A percentile compares a stretch with the other conserved stretches of the same genome.
phyloP scores from a whole-genome alignment of 2,888 invertebrate genomes.

The Strigamia maritima region DNA sequence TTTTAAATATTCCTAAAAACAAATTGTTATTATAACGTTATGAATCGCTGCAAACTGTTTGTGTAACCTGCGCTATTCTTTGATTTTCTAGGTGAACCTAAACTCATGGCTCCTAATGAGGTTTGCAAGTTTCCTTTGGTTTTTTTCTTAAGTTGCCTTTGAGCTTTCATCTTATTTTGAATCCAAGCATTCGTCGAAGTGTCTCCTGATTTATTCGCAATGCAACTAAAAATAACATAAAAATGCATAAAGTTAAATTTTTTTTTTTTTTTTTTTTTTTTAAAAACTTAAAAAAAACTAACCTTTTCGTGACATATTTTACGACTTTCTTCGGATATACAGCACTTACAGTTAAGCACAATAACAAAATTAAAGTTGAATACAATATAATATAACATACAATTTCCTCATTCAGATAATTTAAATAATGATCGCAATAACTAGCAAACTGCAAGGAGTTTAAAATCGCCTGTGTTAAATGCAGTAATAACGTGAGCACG shows the following conservation, averaged over 20 bases:
- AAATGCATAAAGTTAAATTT: background rate
- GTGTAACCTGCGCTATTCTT: background rate
- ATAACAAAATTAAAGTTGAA: background rate
- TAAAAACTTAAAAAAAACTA: background rate
- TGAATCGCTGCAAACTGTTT: background rate
- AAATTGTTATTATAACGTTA: background rate
- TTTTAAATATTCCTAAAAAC: background rate
- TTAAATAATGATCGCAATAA: background rate
- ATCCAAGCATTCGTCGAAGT: background rate
- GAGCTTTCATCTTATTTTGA: background rate
- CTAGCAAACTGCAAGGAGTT: background rate
- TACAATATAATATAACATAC: background rate
- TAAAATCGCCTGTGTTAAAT: background rate
- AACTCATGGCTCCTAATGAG: constrained; percentile 18
- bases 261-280: background rate
- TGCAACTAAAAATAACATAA: background rate
- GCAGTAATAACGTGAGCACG: background rate
- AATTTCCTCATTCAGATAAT: background rate
- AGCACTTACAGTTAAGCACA: background rate
- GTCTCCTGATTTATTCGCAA: background rate
- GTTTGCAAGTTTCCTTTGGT: background rate
- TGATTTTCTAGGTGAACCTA: background rate
- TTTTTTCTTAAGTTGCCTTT: background rate
- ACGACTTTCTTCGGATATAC: background rate
- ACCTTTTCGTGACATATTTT: background rate